These are phyloP conservation scores for Syngnathus scovelli DNA, from an alignment of 2,113 vertebrate genomes.

Conservation along the genomic window DNA sequence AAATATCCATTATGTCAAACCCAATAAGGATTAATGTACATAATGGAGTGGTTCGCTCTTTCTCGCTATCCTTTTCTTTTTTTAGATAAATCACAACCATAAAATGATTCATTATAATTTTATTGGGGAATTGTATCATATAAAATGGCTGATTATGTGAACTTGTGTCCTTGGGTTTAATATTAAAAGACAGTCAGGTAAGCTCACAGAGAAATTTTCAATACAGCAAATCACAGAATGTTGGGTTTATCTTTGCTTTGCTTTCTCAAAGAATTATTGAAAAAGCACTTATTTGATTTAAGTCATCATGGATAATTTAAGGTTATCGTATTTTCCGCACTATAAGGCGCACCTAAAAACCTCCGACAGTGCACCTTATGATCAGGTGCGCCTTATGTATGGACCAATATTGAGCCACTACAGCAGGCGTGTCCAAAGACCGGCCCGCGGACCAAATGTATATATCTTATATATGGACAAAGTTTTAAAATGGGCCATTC, in stretches of 20 bases:
- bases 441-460: too few species aligned
- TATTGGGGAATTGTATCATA: slow-evolving; percentile 25
- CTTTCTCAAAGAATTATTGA: slow-evolving; percentile 9
- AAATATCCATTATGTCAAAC: slow-evolving; percentile 32
- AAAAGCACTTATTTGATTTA: neutral
- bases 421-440: too few species aligned
- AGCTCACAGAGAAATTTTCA: too few species aligned
- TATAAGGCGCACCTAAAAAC: too few species aligned
- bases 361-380: too few species aligned
- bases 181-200: too few species aligned
- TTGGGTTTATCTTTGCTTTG: neutral
- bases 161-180: slow-evolving; percentile 6
- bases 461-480: too few species aligned
- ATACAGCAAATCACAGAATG: neutral
- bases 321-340: neutral
- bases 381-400: too few species aligned
- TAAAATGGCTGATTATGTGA: slow-evolving; percentile 9
- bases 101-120: slow-evolving; percentile 40
- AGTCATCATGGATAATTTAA: neutral
- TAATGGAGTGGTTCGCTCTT: slow-evolving; percentile 11
- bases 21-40: slow-evolving; percentile 41
- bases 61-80: neutral
- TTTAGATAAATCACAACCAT: slow-evolving; percentile 23
- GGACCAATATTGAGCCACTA: too few species aligned
- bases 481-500: too few species aligned